phyloP scores from a whole-genome alignment of 2,888 invertebrate species.

The Andrena trimmerana region DNA sequence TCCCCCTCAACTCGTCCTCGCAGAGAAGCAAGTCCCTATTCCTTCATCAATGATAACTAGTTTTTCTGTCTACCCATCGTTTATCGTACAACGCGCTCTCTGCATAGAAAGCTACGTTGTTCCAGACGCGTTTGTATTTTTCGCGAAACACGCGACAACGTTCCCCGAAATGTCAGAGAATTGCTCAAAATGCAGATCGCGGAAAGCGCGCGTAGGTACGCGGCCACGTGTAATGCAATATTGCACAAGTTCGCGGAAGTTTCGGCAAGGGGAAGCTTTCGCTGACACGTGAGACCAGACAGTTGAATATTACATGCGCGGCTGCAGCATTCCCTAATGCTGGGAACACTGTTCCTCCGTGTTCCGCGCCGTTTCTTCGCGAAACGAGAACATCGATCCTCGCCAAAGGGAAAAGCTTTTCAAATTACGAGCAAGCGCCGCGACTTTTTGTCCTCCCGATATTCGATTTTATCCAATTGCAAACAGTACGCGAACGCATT shows the following conservation, averaged over 20 bases:
- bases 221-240: conserved; percentile 55
- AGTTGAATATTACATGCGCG: conserved; percentile 54
- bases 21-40: no score
- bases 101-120: neutral
- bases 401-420: neutral
- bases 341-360: conserved; percentile 3
- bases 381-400: conserved; percentile 21
- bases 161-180: conserved; percentile 12
- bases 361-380: neutral
- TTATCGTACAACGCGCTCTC: no score
- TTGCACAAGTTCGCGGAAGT: conserved; percentile 51
- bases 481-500: conserved; percentile 28
- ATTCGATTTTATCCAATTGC: no score
- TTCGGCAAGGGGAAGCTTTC: conserved; percentile 33
- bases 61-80: no score
- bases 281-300: conserved; percentile 46
- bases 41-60: no score
- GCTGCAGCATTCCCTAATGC: conserved; percentile 27
- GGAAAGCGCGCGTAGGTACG: neutral
- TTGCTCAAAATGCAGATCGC: conserved; percentile 43
- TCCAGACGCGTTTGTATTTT: conserved; percentile 18
- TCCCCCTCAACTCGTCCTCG: neutral
- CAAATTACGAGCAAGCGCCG: neutral
- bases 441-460: neutral
- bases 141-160: conserved; percentile 7